A percentile compares a stretch with the other conserved stretches of the same genome.
Evolutionary conservation across 2,797 vertebrate species (phyloP).

Genomic region (Numenius phaeopus): DNA sequence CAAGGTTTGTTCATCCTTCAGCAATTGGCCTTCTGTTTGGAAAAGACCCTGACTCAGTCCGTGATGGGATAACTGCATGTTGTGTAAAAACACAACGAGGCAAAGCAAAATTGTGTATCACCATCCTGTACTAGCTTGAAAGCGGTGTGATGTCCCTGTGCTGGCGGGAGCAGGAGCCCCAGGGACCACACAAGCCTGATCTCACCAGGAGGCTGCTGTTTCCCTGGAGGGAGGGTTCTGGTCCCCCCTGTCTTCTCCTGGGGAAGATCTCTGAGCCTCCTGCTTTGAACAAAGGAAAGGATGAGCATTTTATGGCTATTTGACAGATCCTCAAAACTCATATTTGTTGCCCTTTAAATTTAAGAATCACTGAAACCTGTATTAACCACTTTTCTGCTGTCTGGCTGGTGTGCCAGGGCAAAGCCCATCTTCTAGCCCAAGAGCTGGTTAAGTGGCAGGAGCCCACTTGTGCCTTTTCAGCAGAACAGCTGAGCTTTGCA

Average conservation of each 20-base stretch:
- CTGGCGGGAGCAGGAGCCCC: background rate
- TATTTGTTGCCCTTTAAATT: background rate
- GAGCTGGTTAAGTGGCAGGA: background rate
- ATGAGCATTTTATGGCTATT: background rate
- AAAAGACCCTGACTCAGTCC: background rate
- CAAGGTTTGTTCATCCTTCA: background rate
- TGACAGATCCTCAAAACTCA: background rate
- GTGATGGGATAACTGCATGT: background rate
- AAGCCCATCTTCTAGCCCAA: background rate
- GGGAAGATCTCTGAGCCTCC: background rate
- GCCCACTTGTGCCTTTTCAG: background rate
- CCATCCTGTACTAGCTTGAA: background rate
- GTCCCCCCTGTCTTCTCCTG: background rate
- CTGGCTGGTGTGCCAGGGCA: background rate
- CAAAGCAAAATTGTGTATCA: background rate
- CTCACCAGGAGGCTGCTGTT: background rate
- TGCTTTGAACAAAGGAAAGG: background rate
- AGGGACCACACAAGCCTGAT: background rate
- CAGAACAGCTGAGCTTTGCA: background rate
- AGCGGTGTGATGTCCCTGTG: fast-evolving
- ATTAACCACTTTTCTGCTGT: background rate
- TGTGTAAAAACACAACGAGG: background rate
- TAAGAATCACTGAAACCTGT: background rate
- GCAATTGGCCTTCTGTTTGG: background rate
- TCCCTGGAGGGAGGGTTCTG: background rate